Percentiles rank a stretch among this genome's conserved stretches.
phyloP scores from a whole-genome alignment of 2,113 vertebrate species.

The Apus apus region DNA sequence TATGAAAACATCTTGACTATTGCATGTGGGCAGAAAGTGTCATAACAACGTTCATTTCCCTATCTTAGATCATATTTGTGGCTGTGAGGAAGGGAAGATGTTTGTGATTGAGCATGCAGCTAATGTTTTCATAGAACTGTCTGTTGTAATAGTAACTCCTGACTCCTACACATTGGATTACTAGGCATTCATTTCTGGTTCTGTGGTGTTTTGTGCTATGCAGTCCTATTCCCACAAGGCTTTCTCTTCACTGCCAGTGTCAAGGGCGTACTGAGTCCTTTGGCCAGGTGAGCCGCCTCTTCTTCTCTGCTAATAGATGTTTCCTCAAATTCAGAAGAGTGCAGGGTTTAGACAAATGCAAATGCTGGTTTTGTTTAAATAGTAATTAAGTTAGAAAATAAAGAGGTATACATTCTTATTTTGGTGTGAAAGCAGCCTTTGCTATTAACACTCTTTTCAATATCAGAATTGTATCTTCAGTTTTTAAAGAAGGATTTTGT shows the following conservation, averaged over 20 bases:
- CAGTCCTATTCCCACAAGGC: background rate
- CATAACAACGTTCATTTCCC: background rate
- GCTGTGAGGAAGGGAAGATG: background rate
- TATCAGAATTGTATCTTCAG: background rate
- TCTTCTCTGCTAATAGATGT: background rate
- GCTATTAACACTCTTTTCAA: background rate
- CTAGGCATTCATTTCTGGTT: background rate
- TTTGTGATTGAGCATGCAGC: background rate
- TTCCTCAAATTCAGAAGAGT: background rate
- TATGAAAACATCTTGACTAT: background rate
- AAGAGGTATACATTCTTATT: background rate
- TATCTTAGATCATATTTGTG: background rate
- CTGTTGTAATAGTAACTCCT: background rate
- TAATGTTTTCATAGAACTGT: background rate
- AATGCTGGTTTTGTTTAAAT: background rate
- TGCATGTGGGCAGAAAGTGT: background rate
- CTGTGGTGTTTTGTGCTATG: background rate
- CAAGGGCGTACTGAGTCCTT: background rate
- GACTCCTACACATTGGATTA: background rate
- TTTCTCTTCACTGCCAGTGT: background rate
- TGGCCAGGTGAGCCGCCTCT: background rate
- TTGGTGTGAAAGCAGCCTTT: background rate
- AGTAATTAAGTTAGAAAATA: background rate
- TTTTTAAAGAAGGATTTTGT: constrained; percentile 15
- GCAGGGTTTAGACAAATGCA: background rate